Conservation (phyloP, 2,888 invertebrate genomes). For the Mechanitis mazaeus region DNA sequence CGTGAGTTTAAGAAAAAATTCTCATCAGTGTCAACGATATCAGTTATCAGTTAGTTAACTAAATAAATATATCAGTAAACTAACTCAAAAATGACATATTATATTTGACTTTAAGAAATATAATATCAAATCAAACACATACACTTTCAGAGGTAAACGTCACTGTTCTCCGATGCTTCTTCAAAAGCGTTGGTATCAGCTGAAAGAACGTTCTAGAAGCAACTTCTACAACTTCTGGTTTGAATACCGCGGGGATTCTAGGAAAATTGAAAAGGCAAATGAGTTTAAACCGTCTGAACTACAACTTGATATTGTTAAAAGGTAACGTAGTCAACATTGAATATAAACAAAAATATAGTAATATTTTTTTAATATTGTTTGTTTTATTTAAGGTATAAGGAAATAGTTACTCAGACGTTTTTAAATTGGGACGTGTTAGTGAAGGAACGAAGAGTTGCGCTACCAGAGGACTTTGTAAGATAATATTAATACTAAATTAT, state of each 20-base stretch:
- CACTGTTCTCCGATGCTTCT: constrained; percentile 63
- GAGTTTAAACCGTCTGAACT: constrained; percentile 34
- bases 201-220: constrained; percentile 48
- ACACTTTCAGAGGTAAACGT: constrained; percentile 43
- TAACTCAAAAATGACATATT: no score
- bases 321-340: constrained; percentile 30
- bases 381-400: constrained; percentile 40
- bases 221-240: constrained; percentile 52
- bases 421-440: constrained; percentile 49
- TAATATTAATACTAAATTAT: background rate
- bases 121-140: background rate
- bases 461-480: constrained; percentile 61
- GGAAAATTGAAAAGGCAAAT: constrained; percentile 27
- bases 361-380: no score
- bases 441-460: constrained; percentile 36
- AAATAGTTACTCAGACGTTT: constrained; percentile 39
- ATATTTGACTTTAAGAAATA: no score
- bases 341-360: background rate
- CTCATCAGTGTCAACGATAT: no score
- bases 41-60: background rate
- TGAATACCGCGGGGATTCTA: constrained; percentile 37
- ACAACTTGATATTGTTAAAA: constrained; percentile 38
- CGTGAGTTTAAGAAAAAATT: constrained; percentile 37
- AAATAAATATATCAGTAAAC: no score
- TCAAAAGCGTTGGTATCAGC: constrained; percentile 63